phyloP scores from a whole-genome alignment of 2,113 vertebrate genomes.

The Otis tarda region DNA sequence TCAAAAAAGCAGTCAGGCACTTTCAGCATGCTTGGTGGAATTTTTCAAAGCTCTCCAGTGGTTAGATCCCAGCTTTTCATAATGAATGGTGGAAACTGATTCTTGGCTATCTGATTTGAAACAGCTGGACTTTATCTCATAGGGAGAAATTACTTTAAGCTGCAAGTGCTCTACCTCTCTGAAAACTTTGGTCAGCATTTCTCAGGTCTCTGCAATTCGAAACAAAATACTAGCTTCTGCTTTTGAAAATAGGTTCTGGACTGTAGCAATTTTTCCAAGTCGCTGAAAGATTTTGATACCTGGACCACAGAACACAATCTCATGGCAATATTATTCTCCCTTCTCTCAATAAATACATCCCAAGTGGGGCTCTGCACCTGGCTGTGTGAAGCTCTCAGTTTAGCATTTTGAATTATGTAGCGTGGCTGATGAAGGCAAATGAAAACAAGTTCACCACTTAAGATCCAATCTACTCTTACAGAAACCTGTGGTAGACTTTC shows the following conservation, averaged over 20 bases:
- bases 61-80: not conserved
- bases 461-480: not conserved
- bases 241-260: not conserved
- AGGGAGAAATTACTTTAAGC: not conserved
- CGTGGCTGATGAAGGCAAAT: not conserved
- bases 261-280: not conserved
- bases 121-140: not conserved
- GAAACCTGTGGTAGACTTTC: not conserved
- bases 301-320: not conserved
- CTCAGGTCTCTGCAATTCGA: not conserved
- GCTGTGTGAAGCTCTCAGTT: not conserved
- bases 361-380: not conserved
- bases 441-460: not conserved
- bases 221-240: not conserved
- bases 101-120: not conserved
- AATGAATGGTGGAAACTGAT: not conserved
- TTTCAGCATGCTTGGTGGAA: not conserved
- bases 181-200: not conserved
- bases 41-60: not conserved
- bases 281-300: not conserved
- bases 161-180: not conserved
- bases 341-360: not conserved
- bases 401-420: not conserved
- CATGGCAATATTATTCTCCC: not conserved
- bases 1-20: not conserved